Conservation (phyloP, 53 echinoderm and acorn worm species). For the Holothuria scabra region DNA sequence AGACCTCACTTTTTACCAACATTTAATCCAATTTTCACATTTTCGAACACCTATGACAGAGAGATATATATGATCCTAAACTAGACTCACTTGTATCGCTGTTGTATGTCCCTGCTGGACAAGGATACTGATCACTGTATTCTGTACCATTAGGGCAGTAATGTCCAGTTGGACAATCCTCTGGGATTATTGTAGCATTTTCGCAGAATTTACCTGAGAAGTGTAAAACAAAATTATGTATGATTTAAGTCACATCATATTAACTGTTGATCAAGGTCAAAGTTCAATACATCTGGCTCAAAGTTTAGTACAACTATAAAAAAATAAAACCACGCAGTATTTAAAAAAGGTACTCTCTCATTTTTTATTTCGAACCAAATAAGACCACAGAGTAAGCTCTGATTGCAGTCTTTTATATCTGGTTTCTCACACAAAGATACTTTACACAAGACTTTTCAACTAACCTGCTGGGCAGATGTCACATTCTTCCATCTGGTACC, state of each 20-base stretch:
- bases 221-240: background rate
- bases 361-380: no score
- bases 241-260: background rate
- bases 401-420: no score
- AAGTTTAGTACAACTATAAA: background rate
- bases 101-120: slow-evolving; percentile 86
- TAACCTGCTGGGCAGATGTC: slow-evolving; percentile 86
- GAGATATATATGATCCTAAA: no score
- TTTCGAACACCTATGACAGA: no score
- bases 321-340: no score
- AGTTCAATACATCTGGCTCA: background rate
- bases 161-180: slow-evolving; percentile 90
- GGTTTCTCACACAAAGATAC: no score
- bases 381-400: no score
- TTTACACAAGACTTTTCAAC: background rate
- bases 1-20: no score
- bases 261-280: background rate
- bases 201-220: slow-evolving; percentile 86
- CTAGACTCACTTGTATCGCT: slow-evolving; percentile 77
- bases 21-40: no score
- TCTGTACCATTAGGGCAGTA: slow-evolving; percentile 91
- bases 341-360: no score
- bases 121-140: slow-evolving; percentile 87
- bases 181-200: slow-evolving; percentile 83
- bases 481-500: slow-evolving; percentile 75